A percentile compares a stretch with the other conserved stretches of the same genome.
phyloP scores from a whole-genome alignment of 2,113 vertebrate species.

The Nothoprocta pentlandii region DNA sequence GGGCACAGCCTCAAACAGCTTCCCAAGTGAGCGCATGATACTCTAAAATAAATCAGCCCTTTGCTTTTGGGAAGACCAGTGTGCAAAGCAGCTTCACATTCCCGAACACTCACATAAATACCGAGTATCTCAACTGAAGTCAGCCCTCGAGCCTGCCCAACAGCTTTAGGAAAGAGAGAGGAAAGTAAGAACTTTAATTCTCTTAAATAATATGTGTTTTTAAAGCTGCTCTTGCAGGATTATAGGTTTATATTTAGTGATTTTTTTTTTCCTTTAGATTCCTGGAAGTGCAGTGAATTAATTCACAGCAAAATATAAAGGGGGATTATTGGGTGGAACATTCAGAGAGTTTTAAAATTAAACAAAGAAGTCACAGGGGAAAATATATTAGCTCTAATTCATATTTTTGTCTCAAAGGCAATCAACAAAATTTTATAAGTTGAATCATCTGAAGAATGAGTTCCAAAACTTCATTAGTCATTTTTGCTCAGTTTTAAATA shows the following conservation, averaged over 20 bases:
- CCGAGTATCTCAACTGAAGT: background rate
- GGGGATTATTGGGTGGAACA: background rate
- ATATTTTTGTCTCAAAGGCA: slow-evolving; percentile 18
- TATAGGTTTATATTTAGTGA: background rate
- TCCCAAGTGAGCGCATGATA: background rate
- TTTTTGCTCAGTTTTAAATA: background rate
- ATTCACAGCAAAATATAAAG: background rate
- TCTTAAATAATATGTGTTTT: background rate
- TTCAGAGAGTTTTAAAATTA: background rate
- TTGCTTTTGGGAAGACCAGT: background rate
- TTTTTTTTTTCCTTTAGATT: background rate
- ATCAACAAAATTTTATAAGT: background rate
- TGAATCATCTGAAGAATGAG: slow-evolving; percentile 36
- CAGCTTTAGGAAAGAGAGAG: background rate
- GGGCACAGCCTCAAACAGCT: background rate
- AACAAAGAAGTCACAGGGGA: background rate
- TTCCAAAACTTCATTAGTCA: background rate
- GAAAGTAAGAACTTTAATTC: background rate
- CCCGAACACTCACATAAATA: background rate
- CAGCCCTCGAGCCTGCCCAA: background rate
- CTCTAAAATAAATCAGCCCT: background rate
- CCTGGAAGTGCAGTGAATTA: background rate
- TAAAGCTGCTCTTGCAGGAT: background rate
- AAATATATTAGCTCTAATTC: background rate
- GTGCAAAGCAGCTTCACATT: background rate